Base-by-base conservation (phyloP, 92 coral and sea anemone genomes). In the Phymanthus crucifer region DNA sequence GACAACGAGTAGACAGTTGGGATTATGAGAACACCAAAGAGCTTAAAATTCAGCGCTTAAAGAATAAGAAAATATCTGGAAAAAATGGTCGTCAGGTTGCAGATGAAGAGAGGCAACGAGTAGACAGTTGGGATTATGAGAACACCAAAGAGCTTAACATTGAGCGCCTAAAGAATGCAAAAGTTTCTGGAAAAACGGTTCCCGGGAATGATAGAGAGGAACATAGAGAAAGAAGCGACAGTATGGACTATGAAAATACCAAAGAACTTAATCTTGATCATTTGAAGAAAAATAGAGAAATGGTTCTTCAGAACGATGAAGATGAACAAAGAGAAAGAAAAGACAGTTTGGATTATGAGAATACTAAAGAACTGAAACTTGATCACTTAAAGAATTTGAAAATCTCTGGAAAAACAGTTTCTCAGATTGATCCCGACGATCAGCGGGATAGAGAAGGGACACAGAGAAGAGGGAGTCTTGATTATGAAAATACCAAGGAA, bases 401-500 rank as follows among this genome's bases (percentile, higher is more conserved):
- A 61, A 8, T 26, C 32, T 26, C 68, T 11, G 34, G 33, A 61
- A 61, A 27, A 13, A 6, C 34, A 13, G 34, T 61, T 27, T 29
- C 29, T 61, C 64, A 14, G 21, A 54, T 16, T 54, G 64, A 54
- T 17, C 6, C 21, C 16, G 21, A 54, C 64, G 34, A 29, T 54
- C 12, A 54, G 64, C 14, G 10, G 11, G 27, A 7, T 4, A 54
- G 64, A 54, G 68, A 61, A 61, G 13, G 13, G 1, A 43, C 14
- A 43, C 48, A 14, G 48, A 61, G 68, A 1, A 61, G 10, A 61
- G 35, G 33, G 27, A 61, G 68, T 61, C 19, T 61, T 61, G 81
- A 77, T 37, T 77, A 77, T 40, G 81, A 64, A 43, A 77, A 77
- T n/a, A 77, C 81, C 32, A 71, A 71, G 24, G 56, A 45, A 35